Base-by-base conservation (phyloP, 2,113 vertebrate species). In the Oryzias melastigma region DNA sequence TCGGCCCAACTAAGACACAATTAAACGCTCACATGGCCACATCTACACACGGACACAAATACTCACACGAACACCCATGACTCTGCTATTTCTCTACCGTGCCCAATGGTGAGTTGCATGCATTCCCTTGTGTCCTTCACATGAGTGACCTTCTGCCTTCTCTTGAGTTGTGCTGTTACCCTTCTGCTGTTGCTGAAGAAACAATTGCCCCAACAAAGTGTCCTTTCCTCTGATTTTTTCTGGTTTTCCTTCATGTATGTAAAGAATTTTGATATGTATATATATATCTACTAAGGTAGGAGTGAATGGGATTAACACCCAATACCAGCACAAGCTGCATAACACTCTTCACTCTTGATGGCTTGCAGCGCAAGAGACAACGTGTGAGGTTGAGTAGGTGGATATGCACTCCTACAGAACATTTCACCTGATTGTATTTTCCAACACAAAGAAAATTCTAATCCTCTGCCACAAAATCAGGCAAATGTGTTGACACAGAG, bases 91-190 rank as follows among this genome's bases (percentile, higher is more conserved):
- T 76, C 51, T 53, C 73, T 62, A 71, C 82, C 64, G 68, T 71
- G 71, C 63, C 74, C 19, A 80, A 89, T 84, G 81, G 84, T 63
- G 76, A 87, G 84, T 83, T 81, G 73, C 85, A 81, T 80, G 70
- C 79, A 81, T 86, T 77, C 68, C 73, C 63, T 83, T 76, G 71
- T 87, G 68, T 85, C 78, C 80, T 83, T 73, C 57, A 76, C 75
- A 42, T 44, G 73, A 67, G 20, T 87, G 82, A 89, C 86, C 84
- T 87, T 87, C 83, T 79, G 88, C 85, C 83, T 87, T 87, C 83
- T 79, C 77, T 48, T 53, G 64, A 78, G 75, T 74, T 73, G 83
- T 83, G 78, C 75, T 65, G 58, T 68, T 71, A 70, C 68, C 71
- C 42, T 73, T 74, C n/a, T 16, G 72, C 64, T 85, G 83, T 82